Base-by-base conservation (phyloP, 2,797 vertebrate species). In the Todus mexicanus region DNA sequence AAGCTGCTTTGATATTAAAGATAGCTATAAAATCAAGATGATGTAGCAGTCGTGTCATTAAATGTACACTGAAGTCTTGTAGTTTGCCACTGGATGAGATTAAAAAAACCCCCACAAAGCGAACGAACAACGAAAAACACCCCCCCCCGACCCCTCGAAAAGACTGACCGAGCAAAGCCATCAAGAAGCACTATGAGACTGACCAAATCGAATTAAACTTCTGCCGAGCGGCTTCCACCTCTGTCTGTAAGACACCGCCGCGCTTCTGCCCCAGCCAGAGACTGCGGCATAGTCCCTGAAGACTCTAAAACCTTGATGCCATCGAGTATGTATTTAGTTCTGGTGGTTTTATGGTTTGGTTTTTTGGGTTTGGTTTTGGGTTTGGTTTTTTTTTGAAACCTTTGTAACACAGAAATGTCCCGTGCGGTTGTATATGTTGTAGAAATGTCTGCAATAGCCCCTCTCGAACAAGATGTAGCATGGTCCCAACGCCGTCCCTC, bases 71-170 rank as follows among this genome's bases (percentile, higher is more conserved):
- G 98, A 98, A 98, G 98, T 99, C 98, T 98, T 99, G 98, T 98
- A 98, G 96, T 98, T 99, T 99, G 99, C 99, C 99, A 99, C 99
- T 99, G 98, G 98, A 99, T 99, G 99, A 99, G 99, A 99, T 99
- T 99, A 99, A 98, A 98, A 53, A 33, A 51, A 29, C 11, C 15
- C 11, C 15, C 77, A 22, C 14, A 5, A 25, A 93, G 84, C 77
- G 84, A 97, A 92, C 47, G 10, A 69, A 81, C 27, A 68, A 85
- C 64, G 35, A 47, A 53, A 70, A 35, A 48, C 29, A n/a, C n/a
- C n/a, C n/a, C n/a, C n/a, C n/a, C n/a, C 3, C 29, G 66, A 61
- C 61, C 76, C 83, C 53, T 61, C 72, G 74, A 70, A 95, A 73
- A 98, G 98, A 98, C 98, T 96, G 97, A 97, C 96, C 98, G 98